Evolutionary conservation across 2,113 vertebrate species (phyloP).

Genomic region (Planiliza haematocheilus): DNA sequence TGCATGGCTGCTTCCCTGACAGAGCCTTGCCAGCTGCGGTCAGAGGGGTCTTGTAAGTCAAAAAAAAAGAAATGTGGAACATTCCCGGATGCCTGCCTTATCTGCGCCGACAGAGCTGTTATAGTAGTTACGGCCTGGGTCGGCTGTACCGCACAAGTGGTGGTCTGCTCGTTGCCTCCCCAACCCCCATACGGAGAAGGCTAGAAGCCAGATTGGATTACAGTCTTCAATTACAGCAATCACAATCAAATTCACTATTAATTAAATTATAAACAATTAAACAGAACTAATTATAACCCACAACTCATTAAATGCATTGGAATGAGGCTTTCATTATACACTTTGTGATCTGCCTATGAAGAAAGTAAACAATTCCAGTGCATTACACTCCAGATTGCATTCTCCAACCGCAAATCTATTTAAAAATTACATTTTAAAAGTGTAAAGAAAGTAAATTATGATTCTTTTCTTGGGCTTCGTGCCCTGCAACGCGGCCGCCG

Average conservation of each 20-base stretch:
- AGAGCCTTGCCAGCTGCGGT: conserved; percentile 66
- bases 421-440: conserved; percentile 10
- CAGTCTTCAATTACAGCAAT: conserved; percentile 5
- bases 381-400: neutral
- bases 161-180: conserved; percentile 40
- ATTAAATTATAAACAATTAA: conserved; percentile 14
- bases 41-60: conserved; percentile 44
- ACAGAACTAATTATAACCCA: neutral
- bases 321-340: neutral
- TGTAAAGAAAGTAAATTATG: neutral
- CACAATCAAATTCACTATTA: neutral
- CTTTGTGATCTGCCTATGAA: neutral
- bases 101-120: conserved; percentile 76
- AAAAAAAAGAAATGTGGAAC: conserved; percentile 13
- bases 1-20: conserved; percentile 54
- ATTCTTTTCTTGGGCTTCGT: conserved; percentile 18
- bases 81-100: conserved; percentile 44
- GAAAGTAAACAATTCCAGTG: neutral
- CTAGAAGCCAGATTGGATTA: conserved; percentile 13
- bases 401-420: neutral
- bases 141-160: conserved; percentile 3
- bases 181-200: neutral
- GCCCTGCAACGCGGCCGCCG: conserved; percentile 36
- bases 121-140: conserved; percentile 75
- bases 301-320: neutral